phyloP scores from a whole-genome alignment of 1,140 invertebrate genomes.

The Scaptodrosophila lebanonensis region DNA sequence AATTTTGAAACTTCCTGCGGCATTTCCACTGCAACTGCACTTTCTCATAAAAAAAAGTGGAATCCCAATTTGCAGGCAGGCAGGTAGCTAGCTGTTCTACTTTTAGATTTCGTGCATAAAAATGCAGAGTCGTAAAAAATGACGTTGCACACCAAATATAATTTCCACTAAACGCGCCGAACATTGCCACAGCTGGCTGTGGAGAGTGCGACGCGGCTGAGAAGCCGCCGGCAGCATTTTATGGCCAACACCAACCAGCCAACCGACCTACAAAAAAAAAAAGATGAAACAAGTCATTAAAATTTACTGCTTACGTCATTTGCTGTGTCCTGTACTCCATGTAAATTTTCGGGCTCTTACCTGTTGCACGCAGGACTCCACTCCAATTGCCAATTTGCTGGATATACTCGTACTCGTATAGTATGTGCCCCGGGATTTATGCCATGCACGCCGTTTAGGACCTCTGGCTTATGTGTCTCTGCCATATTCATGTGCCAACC shows the following conservation, averaged over 20 bases:
- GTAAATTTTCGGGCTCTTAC: too few species aligned
- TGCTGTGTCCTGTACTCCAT: constrained; percentile 29
- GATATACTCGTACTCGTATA: background rate
- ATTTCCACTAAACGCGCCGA: too few species aligned
- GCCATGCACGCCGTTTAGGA: constrained; percentile 10
- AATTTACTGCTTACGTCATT: constrained; percentile 49
- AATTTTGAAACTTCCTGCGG: too few species aligned
- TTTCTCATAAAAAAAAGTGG: too few species aligned
- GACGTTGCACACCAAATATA: background rate
- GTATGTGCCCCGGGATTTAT: constrained; percentile 24
- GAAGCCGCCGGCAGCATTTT: constrained; percentile 29
- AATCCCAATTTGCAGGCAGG: too few species aligned
- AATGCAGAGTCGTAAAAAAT: constrained; percentile 25
- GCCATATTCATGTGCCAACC: constrained; percentile 39
- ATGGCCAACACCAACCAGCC: constrained; percentile 36
- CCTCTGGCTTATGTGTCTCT: constrained; percentile 15
- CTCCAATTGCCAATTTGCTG: too few species aligned
- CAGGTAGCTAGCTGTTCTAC: too few species aligned
- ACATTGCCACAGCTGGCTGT: too few species aligned
- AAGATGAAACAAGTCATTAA: constrained; percentile 49
- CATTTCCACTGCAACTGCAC: too few species aligned
- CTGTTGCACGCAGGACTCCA: constrained; percentile 47
- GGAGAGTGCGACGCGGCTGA: too few species aligned
- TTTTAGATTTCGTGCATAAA: constrained; percentile 10
- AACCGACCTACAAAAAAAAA: too few species aligned